Evolutionary conservation across 2,888 invertebrate genomes (phyloP), one percentile per base, ranked within the genome.

Genomic region (Caenorhabditis sp.): DNA sequence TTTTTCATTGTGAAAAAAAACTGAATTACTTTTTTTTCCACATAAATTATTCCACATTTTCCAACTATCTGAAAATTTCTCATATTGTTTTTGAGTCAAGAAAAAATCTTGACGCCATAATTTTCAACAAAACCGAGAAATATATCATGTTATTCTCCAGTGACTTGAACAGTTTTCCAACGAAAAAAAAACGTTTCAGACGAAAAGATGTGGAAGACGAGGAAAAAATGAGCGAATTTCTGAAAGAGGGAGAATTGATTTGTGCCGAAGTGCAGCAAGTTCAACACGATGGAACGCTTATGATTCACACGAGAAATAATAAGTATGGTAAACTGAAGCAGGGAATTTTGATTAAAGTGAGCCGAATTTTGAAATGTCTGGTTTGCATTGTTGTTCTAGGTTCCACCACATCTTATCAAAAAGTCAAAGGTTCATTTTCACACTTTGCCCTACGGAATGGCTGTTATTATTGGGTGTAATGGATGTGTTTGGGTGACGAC

Each of bases 391-490:
- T n/a, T 78, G 17, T 90, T 97, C 0, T 93, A 93, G 89, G 96
- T 99, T 0, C 93, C 94, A 58, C 94, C 97, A 0, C 94, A 95
- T 1, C 89, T 97, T 36, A 92, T 99, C 23, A 94, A 94, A 88
- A 91, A 95, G 21, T 92, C 95, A 67, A 99, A 99, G 89, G 95
- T 94, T 58, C 96, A 97, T 89, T 97, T 97, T 87, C 96, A 97
- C 88, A 93, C 93, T 89, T 90, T 99, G 64, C 92, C 94, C 0
- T 93, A 94, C 88, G 97, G 97, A 0, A 93, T 94, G 0, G 94
- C 93, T 70, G 90, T 97, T 24, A 95, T 99, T 70, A 91, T 99
- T 26, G 97, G 97, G 8, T 95, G 95, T 83, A 90, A 90, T 77
- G 99, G 99, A 0, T 95, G 93, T 85, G 92, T 99, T 76, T 99